Conservation (phyloP, 2,888 invertebrate species). For the Lutraria lutraria region DNA sequence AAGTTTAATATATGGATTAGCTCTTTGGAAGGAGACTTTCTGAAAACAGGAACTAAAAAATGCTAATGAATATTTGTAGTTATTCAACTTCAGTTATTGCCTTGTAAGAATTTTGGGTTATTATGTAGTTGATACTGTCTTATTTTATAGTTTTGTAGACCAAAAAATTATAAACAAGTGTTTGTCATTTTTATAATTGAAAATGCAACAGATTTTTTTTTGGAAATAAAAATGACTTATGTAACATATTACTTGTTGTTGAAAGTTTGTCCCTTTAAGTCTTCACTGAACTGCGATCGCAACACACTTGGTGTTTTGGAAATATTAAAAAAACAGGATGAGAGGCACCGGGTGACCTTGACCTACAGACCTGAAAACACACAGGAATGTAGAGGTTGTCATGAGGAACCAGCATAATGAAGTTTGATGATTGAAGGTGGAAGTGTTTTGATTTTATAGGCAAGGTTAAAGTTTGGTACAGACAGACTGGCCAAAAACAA, state of each 20-base stretch:
- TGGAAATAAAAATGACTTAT: constrained; percentile 7
- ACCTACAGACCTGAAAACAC: too few relatives aligned
- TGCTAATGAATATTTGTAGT: neutral
- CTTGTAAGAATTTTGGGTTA: neutral
- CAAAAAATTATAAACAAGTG: neutral
- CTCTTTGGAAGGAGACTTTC: neutral
- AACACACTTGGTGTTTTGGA: too few relatives aligned
- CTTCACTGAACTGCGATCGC: too few relatives aligned
- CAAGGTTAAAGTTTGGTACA: too few relatives aligned
- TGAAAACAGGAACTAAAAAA: neutral
- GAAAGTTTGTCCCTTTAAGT: neutral
- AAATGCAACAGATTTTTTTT: neutral
- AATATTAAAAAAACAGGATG: too few relatives aligned
- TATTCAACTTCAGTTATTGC: neutral
- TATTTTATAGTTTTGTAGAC: neutral
- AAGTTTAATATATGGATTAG: neutral
- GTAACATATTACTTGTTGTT: neutral
- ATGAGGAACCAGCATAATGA: too few relatives aligned
- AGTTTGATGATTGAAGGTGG: too few relatives aligned
- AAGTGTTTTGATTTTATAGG: too few relatives aligned
- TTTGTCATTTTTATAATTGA: constrained; percentile 11
- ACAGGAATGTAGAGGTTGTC: too few relatives aligned
- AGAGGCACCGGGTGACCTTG: too few relatives aligned
- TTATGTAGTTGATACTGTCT: neutral
- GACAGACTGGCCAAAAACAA: too few relatives aligned